These are phyloP conservation scores for Trachymyrmex septentrionalis DNA, from an alignment of 1,140 invertebrate species.

Conservation along the genomic window DNA sequence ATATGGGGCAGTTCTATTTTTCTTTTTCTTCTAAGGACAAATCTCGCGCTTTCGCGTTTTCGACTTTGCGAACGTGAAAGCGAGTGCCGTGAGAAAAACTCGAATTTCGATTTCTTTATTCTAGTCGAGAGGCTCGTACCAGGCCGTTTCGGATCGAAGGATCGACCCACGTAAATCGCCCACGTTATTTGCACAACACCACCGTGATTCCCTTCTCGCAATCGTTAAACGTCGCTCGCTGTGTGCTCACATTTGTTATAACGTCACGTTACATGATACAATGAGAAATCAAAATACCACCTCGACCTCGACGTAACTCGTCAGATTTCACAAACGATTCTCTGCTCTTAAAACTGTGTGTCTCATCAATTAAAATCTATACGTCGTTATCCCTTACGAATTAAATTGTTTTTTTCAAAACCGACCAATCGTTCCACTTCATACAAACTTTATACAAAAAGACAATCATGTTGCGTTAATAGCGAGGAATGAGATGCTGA, in stretches of 20 bases:
- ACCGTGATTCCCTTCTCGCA: conserved; percentile 47
- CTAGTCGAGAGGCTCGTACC: conserved; percentile 1
- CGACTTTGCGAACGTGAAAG: conserved; percentile 18
- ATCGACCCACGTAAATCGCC: conserved; percentile 66
- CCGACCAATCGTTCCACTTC: not conserved
- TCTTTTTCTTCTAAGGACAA: not conserved
- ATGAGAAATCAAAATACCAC: conserved; percentile 33
- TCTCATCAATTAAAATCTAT: conserved; percentile 9
- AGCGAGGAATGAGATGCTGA: not conserved
- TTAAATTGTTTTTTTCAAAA: not conserved
- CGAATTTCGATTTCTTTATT: conserved; percentile 45
- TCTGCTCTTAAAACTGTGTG: not conserved
- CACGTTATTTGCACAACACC: conserved; percentile 68
- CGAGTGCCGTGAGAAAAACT: conserved; percentile 23
- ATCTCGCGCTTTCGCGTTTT: not conserved
- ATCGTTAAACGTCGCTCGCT: conserved; percentile 32
- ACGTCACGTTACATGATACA: conserved; percentile 29
- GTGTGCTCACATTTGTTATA: conserved; percentile 37
- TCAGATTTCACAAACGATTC: not conserved
- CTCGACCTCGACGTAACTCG: conserved; percentile 5
- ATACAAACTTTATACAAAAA: not conserved
- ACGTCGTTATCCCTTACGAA: not conserved
- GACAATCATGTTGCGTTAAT: not conserved
- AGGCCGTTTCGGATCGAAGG: conserved; percentile 32
- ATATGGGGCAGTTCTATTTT: not conserved